Percentiles rank a stretch among this genome's conserved stretches.
Evolutionary conservation across 1,140 invertebrate genomes (phyloP).

Genomic region (Harpegnathos saltator): DNA sequence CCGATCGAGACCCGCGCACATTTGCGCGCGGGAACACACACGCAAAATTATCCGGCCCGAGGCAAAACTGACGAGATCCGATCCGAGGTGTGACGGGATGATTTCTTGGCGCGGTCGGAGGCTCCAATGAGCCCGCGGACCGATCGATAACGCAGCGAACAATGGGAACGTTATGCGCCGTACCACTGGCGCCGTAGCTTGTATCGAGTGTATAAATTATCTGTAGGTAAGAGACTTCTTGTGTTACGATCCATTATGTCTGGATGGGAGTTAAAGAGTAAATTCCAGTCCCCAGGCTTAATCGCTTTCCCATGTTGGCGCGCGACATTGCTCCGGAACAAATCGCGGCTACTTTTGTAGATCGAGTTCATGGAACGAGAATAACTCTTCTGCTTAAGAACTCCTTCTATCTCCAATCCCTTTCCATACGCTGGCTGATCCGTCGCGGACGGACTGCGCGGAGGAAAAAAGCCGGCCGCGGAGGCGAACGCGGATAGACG

Average conservation of each 20-base stretch:
- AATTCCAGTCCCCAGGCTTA: constrained; percentile 44
- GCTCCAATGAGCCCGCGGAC: neutral
- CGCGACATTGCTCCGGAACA: constrained; percentile 51
- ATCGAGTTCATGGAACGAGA: constrained; percentile 41
- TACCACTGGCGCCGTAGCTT: neutral
- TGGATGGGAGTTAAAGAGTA: constrained; percentile 35
- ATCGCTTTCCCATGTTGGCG: constrained; percentile 54
- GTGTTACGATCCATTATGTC: constrained; percentile 52
- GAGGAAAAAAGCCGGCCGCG: neutral
- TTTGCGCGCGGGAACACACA: neutral
- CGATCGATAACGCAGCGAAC: neutral
- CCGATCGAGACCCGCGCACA: neutral
- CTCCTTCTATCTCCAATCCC: constrained; percentile 1
- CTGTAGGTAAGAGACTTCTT: constrained; percentile 41
- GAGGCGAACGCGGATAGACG: neutral
- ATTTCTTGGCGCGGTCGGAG: neutral
- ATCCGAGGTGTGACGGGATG: neutral
- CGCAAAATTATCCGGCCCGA: neutral
- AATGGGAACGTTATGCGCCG: neutral
- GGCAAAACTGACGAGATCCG: neutral
- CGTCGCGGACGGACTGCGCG: neutral
- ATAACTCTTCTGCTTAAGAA: constrained; percentile 48
- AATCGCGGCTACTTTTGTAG: constrained; percentile 53
- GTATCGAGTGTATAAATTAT: constrained; percentile 30
- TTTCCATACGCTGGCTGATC: neutral